Evolutionary conservation across 2,113 vertebrate genomes (phyloP), one percentile per base, ranked within the genome.

Genomic region (Protomyctophum bolini): DNA sequence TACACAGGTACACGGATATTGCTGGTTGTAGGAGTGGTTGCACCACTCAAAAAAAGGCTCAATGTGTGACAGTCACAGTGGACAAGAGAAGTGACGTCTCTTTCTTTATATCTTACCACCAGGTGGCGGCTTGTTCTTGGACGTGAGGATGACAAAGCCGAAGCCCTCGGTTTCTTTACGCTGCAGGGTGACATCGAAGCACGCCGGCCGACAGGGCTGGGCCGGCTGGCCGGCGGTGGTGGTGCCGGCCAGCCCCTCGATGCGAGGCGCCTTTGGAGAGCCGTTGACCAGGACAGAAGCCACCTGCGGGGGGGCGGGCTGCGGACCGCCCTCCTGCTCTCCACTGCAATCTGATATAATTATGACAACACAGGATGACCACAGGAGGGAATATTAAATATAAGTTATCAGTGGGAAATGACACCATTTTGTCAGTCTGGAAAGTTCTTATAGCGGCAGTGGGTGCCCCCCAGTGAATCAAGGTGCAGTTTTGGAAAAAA

Each of bases 71-170:
- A 21, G 21, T 21, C 21, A 21, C 21, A 21, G 21, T 21, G 21
- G n/a, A 21, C 21, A 21, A 21, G 21, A 21, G 21, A 21, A 21
- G 21, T 21, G 21, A 21, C 2, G 21, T 21, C 21, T 21, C 21
- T n/a, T n/a, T 33, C 33, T 41, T 41, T 3, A 4, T 58, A 48
- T 41, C 94, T 94, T 73, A 98, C 98, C 97, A 84, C 97, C 96
- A 1, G 96, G 96, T 6, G 98, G 96, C 29, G 97, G 97, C 79
- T 97, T 99, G 91, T 88, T 98, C 90, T 99, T 99, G 0, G 98
- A 98, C 8, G 98, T 99, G 73, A 98, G 96, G 85, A 99, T 99
- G 82, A 99, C 97, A 0, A 98, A 99, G 29, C 98, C 98, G 60
- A 99, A 99, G 4, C 97, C 98, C 83, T 99, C 97, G 0, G 94